Conservation (phyloP, 2,888 invertebrate species). For the Girardia tigrina region DNA sequence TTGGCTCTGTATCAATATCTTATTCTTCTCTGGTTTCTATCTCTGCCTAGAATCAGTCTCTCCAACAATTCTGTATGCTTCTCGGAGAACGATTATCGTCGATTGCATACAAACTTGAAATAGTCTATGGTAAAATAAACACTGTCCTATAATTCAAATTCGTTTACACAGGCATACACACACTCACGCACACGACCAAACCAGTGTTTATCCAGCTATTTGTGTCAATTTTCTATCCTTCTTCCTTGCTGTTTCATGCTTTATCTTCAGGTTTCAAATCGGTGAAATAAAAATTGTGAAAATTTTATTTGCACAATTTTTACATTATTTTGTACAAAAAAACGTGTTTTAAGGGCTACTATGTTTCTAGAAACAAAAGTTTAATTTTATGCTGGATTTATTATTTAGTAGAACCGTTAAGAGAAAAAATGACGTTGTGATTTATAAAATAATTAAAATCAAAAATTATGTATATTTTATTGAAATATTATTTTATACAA, state of each 20-base stretch:
- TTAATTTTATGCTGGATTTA: too few relatives aligned
- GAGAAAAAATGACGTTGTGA: too few relatives aligned
- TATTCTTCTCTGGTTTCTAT: conserved; percentile 18
- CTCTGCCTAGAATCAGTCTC: conserved; percentile 3
- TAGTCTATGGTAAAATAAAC: background rate
- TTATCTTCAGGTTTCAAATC: conserved; percentile 19
- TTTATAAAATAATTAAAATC: too few relatives aligned
- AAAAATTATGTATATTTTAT: too few relatives aligned
- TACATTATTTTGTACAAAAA: background rate
- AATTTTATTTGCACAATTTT: background rate
- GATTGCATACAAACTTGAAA: background rate
- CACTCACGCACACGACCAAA: background rate
- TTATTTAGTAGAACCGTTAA: too few relatives aligned
- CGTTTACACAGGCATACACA: background rate
- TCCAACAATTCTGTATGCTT: background rate
- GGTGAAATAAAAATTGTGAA: background rate
- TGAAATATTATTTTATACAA: too few relatives aligned
- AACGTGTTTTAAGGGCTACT: too few relatives aligned
- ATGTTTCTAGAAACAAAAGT: too few relatives aligned
- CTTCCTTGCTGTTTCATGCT: background rate
- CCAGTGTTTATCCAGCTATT: background rate
- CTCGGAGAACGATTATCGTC: background rate
- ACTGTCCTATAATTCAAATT: background rate
- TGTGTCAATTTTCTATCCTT: background rate
- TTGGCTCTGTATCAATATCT: conserved; percentile 23